Percentiles rank a stretch among this genome's conserved stretches.
phyloP scores from a whole-genome alignment of 2,797 vertebrate species.

The Gouania willdenowi region DNA sequence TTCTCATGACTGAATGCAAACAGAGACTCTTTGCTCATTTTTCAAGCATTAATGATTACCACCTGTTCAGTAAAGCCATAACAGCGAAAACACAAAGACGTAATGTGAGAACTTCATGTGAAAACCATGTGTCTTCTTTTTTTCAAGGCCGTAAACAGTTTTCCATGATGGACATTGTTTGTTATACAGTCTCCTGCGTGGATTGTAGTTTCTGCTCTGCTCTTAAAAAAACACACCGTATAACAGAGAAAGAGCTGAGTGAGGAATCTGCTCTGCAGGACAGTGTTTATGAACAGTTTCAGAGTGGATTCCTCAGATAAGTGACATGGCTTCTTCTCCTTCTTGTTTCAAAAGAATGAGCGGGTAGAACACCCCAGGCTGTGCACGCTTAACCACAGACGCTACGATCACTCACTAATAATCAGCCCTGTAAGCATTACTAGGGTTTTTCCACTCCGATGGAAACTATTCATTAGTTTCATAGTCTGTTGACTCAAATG shows the following conservation, averaged over 20 bases:
- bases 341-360: conserved; percentile 31
- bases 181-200: conserved; percentile 9
- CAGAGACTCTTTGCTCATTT: conserved; percentile 14
- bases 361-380: conserved; percentile 20
- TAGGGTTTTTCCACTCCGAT: too few relatives aligned
- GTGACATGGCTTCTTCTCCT: conserved; percentile 56
- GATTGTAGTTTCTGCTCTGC: conserved; percentile 20
- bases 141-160: neutral
- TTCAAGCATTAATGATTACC: conserved; percentile 41
- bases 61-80: conserved; percentile 37
- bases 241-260: conserved; percentile 9
- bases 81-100: conserved; percentile 32
- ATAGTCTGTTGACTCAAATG: too few relatives aligned
- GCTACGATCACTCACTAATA: neutral
- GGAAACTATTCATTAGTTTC: too few relatives aligned
- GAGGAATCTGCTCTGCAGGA: conserved; percentile 49
- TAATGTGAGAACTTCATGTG: conserved; percentile 21
- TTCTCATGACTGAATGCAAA: conserved; percentile 1
- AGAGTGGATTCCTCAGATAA: conserved; percentile 70
- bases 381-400: conserved; percentile 38
- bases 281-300: conserved; percentile 68
- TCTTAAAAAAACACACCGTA: conserved; percentile 16
- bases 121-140: conserved; percentile 26
- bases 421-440: conserved; percentile 5
- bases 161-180: conserved; percentile 33